These are phyloP conservation scores for Vulpes vulpes DNA, from an alignment of 2,113 vertebrate species.

Conservation along the genomic window DNA sequence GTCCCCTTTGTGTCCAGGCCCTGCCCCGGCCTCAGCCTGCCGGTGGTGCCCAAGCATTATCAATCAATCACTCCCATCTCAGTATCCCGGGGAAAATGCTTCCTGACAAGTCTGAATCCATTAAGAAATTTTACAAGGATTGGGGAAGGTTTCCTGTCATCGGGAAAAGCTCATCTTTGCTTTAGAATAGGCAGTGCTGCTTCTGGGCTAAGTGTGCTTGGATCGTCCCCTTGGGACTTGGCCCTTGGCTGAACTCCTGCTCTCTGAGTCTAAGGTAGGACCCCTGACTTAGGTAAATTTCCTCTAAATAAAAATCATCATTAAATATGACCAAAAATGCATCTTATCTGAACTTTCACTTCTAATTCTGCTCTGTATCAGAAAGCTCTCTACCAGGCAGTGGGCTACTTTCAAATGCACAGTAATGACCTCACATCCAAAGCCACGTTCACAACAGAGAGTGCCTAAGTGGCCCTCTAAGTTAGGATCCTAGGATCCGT, in stretches of 20 bases:
- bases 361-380: background rate
- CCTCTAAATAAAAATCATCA: background rate
- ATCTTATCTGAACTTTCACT: background rate
- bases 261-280: background rate
- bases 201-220: background rate
- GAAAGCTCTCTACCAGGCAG: background rate
- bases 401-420: fast-evolving
- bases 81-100: background rate
- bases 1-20: background rate
- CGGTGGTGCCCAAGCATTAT: too few species aligned
- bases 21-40: background rate
- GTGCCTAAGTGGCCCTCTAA: fast-evolving
- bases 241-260: background rate
- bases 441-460: background rate
- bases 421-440: background rate
- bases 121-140: background rate
- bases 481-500: fast-evolving
- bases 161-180: background rate
- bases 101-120: background rate
- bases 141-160: fast-evolving
- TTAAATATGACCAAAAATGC: background rate
- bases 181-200: fast-evolving
- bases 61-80: background rate
- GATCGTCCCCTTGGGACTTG: fast-evolving
- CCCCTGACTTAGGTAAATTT: background rate